Evolutionary conservation across 2,888 invertebrate genomes (phyloP), one percentile per base, ranked within the genome.

Genomic region (Phortica magna): DNA sequence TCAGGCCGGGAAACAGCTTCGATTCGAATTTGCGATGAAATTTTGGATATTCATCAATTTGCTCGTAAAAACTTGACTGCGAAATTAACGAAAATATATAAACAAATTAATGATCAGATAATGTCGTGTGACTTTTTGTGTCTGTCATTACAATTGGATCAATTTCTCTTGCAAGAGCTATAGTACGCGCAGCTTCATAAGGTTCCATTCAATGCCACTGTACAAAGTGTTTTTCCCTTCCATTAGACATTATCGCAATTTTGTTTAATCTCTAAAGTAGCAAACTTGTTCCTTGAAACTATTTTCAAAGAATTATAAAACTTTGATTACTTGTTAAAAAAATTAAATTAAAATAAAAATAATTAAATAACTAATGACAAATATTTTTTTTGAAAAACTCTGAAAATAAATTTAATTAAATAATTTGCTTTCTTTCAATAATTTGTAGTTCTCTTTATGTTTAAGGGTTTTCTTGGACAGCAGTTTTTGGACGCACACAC

Each of bases 1-100:
- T 78, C 0, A 82, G 74, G 1, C 88, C 85, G 7, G 84, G 85
- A 31, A 42, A 53, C 7, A 85, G 79, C 5, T 22, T 17, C 14
- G 19, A 12, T 22, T 31, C 14, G 2, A 71, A 31, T 71, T 71
- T 71, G 14, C 70, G 70, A 55, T 71, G 39, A 31, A 71, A 31
- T 7, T 14, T 31, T 14, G 70, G 70, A 71, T n/a, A 31, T 7
- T 31, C 53, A n/a, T 71, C 31, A 4, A 14, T 1, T 10, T 12
- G 6, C 31, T 39, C 70, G 55, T 71, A 71, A 43, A 71, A 71
- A 19, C 43, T 55, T 9, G 22, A n/a, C 70, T 71, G 31, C 12
- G 19, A 55, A 67, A 14, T 31, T 31, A 31, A 65, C 12, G n/a
- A 67, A 67, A 42, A 67, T 39, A 65, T 12, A 41, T 65, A n/a